A percentile compares a stretch with the other conserved stretches of the same genome.
phyloP scores from a whole-genome alignment of 2,888 invertebrate genomes.

The Cantharis rufa region DNA sequence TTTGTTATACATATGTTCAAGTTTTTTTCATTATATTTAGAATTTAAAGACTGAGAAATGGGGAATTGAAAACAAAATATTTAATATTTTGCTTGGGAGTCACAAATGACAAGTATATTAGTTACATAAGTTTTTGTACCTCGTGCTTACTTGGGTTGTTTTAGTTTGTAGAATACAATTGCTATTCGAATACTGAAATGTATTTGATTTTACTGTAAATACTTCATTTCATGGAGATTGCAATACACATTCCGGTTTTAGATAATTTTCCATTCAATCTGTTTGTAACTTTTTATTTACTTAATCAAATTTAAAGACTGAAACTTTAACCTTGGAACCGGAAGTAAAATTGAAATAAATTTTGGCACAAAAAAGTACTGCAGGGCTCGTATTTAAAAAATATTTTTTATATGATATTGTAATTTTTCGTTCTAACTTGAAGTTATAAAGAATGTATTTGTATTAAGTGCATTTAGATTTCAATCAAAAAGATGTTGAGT shows the following conservation, averaged over 20 bases:
- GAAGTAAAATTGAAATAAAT: not conserved
- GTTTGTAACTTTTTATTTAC: not conserved
- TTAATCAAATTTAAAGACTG: not conserved
- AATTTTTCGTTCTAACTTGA: not conserved
- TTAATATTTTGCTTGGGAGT: not conserved
- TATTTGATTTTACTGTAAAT: not conserved
- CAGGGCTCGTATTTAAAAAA: not conserved
- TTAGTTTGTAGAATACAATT: not conserved
- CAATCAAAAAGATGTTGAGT: not conserved
- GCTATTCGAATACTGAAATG: not conserved
- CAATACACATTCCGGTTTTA: not conserved
- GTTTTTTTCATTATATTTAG: not conserved
- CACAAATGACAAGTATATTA: not conserved
- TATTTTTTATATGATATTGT: not conserved
- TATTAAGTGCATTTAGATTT: not conserved
- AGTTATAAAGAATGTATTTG: not conserved
- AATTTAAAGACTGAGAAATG: conserved; percentile 1
- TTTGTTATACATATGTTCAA: not conserved
- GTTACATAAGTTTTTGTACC: not conserved
- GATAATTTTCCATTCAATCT: not conserved
- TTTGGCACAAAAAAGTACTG: not conserved
- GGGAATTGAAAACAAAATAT: not conserved
- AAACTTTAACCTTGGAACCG: not conserved
- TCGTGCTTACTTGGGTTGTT: not conserved
- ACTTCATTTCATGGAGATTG: not conserved